Conservation (phyloP, 2,888 invertebrate species). For the Brachypalpus laphriformis region DNA sequence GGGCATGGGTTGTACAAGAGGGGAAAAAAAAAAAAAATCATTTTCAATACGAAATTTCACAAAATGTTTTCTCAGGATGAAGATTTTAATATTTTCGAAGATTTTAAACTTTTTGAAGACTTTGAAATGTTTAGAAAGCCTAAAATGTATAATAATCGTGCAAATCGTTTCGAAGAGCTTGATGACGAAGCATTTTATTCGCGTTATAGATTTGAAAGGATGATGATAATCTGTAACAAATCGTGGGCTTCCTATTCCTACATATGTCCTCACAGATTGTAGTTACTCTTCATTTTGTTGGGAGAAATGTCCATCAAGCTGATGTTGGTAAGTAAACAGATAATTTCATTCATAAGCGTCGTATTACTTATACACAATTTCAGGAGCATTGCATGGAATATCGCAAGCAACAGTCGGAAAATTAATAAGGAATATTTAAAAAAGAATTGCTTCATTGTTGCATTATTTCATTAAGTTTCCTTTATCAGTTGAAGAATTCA, state of each 20-base stretch:
- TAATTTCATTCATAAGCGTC: too few relatives aligned
- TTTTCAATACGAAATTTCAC: neutral
- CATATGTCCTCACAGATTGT: too few relatives aligned
- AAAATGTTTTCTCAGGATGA: neutral
- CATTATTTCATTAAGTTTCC: neutral
- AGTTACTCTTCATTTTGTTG: too few relatives aligned
- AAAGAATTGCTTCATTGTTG: neutral
- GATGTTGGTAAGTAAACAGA: too few relatives aligned
- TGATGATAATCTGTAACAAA: too few relatives aligned
- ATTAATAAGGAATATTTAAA: neutral
- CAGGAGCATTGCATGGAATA: constrained; percentile 2
- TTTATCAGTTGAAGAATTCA: neutral
- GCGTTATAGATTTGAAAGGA: neutral
- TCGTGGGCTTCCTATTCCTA: too few relatives aligned
- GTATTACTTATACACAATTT: neutral
- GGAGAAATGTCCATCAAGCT: too few relatives aligned
- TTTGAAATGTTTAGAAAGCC: neutral
- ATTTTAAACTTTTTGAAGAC: neutral
- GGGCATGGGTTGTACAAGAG: too few relatives aligned
- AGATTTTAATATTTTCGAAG: neutral
- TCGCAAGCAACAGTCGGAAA: neutral
- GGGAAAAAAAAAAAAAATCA: too few relatives aligned
- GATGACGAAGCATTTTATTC: neutral
- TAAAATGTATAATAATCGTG: constrained; percentile 4
- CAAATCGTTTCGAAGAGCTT: neutral